These are phyloP conservation scores for Olivierus martensii DNA, from an alignment of 1,140 invertebrate genomes.

Conservation along the genomic window DNA sequence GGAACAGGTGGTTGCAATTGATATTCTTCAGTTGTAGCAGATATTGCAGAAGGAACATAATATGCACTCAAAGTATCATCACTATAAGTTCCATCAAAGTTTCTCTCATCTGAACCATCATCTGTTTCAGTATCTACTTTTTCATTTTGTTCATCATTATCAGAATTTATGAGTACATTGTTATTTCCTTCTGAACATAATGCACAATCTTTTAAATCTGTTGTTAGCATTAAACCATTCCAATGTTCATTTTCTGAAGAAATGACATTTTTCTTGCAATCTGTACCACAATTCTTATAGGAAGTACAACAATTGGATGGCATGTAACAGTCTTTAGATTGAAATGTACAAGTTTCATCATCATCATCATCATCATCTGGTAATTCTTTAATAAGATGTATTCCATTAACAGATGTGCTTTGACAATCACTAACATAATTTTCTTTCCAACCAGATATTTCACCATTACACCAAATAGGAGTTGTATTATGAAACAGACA, in stretches of 20 bases:
- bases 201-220: conserved; percentile 4
- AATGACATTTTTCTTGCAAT: too few relatives aligned
- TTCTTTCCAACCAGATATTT: too few relatives aligned
- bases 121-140: conserved; percentile 15
- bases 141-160: conserved; percentile 9
- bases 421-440: too few relatives aligned
- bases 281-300: too few relatives aligned
- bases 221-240: too few relatives aligned
- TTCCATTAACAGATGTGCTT: too few relatives aligned
- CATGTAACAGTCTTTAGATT: too few relatives aligned
- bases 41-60: conserved; percentile 15
- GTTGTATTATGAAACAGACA: conserved; percentile 9
- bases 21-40: conserved; percentile 12
- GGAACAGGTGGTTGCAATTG: neutral
- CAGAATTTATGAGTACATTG: neutral
- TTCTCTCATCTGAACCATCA: conserved; percentile 9
- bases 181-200: conserved; percentile 7
- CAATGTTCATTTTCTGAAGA: too few relatives aligned
- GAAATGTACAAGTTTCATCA: too few relatives aligned
- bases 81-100: conserved; percentile 14
- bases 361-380: too few relatives aligned
- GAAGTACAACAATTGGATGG: too few relatives aligned
- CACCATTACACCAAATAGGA: conserved; percentile 1
- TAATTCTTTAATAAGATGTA: too few relatives aligned
- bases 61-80: conserved; percentile 16